phyloP scores from a whole-genome alignment of 2,888 invertebrate genomes.

The Oscheius sp. region DNA sequence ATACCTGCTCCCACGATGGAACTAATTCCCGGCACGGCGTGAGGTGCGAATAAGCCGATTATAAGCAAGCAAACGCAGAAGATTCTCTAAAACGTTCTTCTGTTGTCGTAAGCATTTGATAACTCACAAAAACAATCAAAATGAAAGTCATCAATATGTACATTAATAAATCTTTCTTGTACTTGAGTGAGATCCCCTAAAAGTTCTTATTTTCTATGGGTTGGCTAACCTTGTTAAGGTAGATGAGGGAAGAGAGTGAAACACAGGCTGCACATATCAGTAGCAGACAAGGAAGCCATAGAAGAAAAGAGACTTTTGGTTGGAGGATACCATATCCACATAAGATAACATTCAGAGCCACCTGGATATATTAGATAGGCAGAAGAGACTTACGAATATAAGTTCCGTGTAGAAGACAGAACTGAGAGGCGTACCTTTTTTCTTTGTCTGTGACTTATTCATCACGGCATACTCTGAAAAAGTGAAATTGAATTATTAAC shows the following conservation, averaged over 20 bases:
- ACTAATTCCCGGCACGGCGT: conserved; percentile 15
- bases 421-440: conserved; percentile 14
- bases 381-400: conserved; percentile 11
- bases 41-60: conserved; percentile 25
- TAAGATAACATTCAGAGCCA: conserved; percentile 7
- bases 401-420: conserved; percentile 27
- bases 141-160: conserved; percentile 24
- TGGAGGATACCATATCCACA: conserved; percentile 25
- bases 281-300: conserved; percentile 24
- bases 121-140: conserved; percentile 27
- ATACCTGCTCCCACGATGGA: conserved; percentile 13
- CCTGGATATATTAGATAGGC: background rate
- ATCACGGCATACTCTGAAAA: conserved; percentile 13
- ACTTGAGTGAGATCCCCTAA: conserved; percentile 22
- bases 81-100: conserved; percentile 11
- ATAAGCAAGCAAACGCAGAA: conserved; percentile 12
- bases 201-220: background rate
- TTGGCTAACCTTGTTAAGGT: conserved; percentile 24
- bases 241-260: conserved; percentile 21
- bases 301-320: conserved; percentile 18
- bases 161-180: conserved; percentile 13
- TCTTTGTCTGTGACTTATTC: conserved; percentile 10
- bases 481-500: too few species aligned
- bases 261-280: conserved; percentile 12
- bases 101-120: background rate